Evolutionary conservation across 2,797 vertebrate species (phyloP).

Genomic region (Spinibarbus caldwelli): DNA sequence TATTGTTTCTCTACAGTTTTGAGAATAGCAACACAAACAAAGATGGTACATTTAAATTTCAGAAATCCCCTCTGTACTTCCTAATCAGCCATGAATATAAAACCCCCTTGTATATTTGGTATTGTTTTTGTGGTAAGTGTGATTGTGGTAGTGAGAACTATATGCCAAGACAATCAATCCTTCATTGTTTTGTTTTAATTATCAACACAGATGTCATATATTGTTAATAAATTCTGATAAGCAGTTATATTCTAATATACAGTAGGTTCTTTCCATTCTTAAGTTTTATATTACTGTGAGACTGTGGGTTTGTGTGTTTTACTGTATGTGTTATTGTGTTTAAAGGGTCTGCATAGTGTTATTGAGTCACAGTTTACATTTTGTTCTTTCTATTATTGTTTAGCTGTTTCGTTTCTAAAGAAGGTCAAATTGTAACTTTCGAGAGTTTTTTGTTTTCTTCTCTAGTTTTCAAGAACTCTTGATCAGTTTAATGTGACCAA

Average conservation of each 20-base stretch:
- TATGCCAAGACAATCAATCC: slow-evolving; percentile 2
- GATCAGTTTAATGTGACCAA: background rate
- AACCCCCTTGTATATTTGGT: background rate
- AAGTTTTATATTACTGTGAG: slow-evolving; percentile 1
- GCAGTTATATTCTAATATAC: slow-evolving; percentile 52
- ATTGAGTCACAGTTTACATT: slow-evolving; percentile 45
- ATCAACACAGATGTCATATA: too few species aligned
- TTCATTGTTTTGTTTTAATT: slow-evolving; percentile 3
- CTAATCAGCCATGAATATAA: background rate
- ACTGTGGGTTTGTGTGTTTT: slow-evolving; percentile 6
- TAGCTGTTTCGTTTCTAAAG: slow-evolving; percentile 1
- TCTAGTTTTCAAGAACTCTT: background rate
- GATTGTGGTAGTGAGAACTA: background rate
- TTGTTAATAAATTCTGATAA: slow-evolving; percentile 66
- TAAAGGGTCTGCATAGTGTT: slow-evolving; percentile 38
- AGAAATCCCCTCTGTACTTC: background rate
- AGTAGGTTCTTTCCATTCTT: slow-evolving; percentile 51
- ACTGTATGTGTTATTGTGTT: background rate
- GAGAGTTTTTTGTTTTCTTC: background rate
- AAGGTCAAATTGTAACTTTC: too few species aligned
- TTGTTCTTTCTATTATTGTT: too few species aligned
- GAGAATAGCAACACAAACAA: background rate
- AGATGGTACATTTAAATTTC: background rate
- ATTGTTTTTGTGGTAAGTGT: background rate
- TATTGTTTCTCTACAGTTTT: background rate